Evolutionary conservation across 2,113 vertebrate genomes (phyloP).

Genomic region (Larimichthys crocea): DNA sequence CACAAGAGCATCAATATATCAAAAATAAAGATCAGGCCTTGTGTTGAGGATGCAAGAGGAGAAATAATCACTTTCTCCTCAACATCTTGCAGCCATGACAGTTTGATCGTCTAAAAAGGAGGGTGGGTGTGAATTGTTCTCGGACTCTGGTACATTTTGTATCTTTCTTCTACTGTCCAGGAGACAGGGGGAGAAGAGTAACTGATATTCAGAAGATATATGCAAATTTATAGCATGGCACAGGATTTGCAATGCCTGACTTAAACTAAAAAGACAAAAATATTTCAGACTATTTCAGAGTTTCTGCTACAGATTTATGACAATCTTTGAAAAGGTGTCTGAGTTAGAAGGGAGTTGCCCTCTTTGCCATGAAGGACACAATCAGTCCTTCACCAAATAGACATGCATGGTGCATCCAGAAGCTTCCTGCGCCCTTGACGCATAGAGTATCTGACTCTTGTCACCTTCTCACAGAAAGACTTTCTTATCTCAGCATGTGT

Average conservation of each 20-base stretch:
- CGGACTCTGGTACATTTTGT: not conserved
- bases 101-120: not conserved
- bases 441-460: slow-evolving; percentile 30
- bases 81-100: not conserved
- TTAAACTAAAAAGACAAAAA: not conserved
- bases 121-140: not conserved
- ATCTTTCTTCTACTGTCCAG: not conserved
- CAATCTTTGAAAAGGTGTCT: not conserved
- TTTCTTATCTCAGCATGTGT: not conserved
- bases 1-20: not conserved
- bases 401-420: slow-evolving; percentile 20
- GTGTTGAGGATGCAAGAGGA: not conserved
- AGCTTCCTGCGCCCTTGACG: slow-evolving; percentile 60
- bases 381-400: not conserved
- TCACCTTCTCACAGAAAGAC: slow-evolving; percentile 45
- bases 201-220: not conserved
- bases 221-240: not conserved
- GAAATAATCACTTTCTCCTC: not conserved
- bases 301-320: too few relatives aligned
- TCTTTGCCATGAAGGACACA: not conserved
- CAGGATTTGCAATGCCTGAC: not conserved
- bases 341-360: slow-evolving; percentile 29
- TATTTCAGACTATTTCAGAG: not conserved
- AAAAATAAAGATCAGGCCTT: not conserved
- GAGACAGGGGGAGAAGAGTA: not conserved